A percentile compares a stretch with the other conserved stretches of the same genome.
Evolutionary conservation across 2,888 invertebrate species (phyloP).

Genomic region (Metallyticus violacea): DNA sequence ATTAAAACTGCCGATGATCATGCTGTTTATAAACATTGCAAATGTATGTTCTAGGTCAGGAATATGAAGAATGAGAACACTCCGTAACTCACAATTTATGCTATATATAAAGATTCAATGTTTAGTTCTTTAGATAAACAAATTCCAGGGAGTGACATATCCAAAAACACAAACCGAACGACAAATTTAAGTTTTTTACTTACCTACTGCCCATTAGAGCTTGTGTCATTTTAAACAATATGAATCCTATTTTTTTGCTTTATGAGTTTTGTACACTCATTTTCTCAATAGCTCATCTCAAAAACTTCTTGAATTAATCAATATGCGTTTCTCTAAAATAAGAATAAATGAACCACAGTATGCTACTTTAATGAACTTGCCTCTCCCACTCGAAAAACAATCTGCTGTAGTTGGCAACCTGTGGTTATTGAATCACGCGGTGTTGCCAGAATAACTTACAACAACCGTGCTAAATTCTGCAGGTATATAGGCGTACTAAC

Average conservation of each 20-base stretch:
- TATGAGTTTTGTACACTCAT: not conserved
- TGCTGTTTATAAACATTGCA: not conserved
- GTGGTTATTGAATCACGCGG: not conserved
- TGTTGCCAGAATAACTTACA: not conserved
- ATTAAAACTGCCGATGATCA: not conserved
- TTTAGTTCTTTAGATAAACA: not conserved
- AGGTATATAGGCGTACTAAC: too few species aligned
- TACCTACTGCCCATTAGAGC: not conserved
- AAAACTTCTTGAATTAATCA: not conserved
- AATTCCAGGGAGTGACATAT: not conserved
- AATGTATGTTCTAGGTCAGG: not conserved
- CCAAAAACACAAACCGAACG: not conserved
- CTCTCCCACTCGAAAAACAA: not conserved
- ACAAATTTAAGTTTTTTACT: not conserved
- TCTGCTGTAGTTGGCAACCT: not conserved
- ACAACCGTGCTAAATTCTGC: too few species aligned
- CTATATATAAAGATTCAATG: not conserved
- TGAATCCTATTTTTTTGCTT: not conserved
- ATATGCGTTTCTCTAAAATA: not conserved
- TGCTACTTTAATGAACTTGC: not conserved
- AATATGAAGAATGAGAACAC: not conserved
- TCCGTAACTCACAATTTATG: not conserved
- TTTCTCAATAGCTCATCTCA: not conserved
- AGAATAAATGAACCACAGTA: not conserved
- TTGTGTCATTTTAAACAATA: not conserved